phyloP scores from a whole-genome alignment of 2,888 invertebrate species.

The Ochropacha duplaris region DNA sequence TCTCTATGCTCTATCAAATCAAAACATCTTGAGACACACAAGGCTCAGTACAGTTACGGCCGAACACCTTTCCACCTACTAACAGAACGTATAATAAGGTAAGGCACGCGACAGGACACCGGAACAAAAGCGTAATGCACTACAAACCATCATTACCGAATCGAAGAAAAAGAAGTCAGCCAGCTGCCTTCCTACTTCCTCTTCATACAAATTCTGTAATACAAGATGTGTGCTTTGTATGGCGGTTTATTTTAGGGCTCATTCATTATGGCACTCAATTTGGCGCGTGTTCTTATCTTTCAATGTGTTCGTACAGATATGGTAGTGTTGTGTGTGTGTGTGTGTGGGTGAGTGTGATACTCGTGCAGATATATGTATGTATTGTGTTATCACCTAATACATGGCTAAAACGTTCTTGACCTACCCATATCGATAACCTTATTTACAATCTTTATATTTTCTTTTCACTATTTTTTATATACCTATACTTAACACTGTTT shows the following conservation, averaged over 20 bases:
- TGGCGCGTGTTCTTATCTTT: slow-evolving; percentile 81
- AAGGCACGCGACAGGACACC: slow-evolving; percentile 77
- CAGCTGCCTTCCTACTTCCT: slow-evolving; percentile 82
- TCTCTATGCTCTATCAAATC: slow-evolving; percentile 46
- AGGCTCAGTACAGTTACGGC: slow-evolving; percentile 58
- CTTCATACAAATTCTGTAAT: slow-evolving; percentile 74
- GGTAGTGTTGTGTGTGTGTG: slow-evolving; percentile 40
- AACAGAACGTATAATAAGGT: slow-evolving; percentile 54
- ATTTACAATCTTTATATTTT: no score
- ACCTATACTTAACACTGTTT: no score
- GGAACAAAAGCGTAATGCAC: slow-evolving; percentile 72
- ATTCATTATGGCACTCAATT: slow-evolving; percentile 75
- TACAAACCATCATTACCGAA: slow-evolving; percentile 77
- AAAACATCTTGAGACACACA: slow-evolving; percentile 70
- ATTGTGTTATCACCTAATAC: no score
- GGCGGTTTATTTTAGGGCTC: slow-evolving; percentile 72
- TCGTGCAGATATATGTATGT: slow-evolving; percentile 8
- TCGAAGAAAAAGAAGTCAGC: slow-evolving; percentile 69
- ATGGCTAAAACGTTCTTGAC: no score
- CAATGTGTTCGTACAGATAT: slow-evolving; percentile 40
- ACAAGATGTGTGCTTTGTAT: slow-evolving; percentile 73
- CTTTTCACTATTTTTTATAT: no score
- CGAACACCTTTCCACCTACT: slow-evolving; percentile 80
- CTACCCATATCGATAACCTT: no score
- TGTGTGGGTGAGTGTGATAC: slow-evolving; percentile 37